Conservation (phyloP, 1,140 invertebrate species). For the Adelges cooleyi region DNA sequence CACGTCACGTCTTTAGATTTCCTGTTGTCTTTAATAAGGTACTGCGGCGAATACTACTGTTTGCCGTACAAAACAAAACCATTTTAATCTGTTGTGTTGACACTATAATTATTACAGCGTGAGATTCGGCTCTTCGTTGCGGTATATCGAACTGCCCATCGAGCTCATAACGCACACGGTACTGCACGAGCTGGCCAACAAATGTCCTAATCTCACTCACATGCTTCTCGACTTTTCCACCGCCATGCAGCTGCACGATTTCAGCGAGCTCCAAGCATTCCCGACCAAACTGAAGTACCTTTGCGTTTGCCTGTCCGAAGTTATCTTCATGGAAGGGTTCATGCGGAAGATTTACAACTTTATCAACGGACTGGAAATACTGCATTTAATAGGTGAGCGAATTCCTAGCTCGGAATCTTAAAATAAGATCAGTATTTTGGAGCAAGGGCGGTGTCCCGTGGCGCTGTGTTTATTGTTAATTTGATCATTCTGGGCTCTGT, state of each 20-base stretch:
- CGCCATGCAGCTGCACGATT: constrained; percentile 98
- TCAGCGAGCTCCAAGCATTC: constrained; percentile 83
- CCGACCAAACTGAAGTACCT: constrained; percentile 94
- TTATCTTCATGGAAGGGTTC: constrained; percentile 99
- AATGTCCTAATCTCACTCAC: constrained; percentile 94
- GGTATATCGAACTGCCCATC: constrained; percentile 93
- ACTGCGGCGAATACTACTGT: too few species aligned
- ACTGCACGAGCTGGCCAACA: constrained; percentile 89
- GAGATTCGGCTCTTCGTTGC: constrained; percentile 78
- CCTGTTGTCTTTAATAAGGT: constrained; percentile 71
- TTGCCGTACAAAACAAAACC: too few species aligned
- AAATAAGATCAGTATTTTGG: too few species aligned
- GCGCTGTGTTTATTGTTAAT: too few species aligned
- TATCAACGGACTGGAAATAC: constrained; percentile 95
- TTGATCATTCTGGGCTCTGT: too few species aligned
- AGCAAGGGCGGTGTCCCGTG: too few species aligned
- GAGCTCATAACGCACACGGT: constrained; percentile 97
- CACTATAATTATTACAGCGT: too few species aligned
- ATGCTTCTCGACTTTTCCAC: constrained; percentile 96
- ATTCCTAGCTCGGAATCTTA: too few species aligned
- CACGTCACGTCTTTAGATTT: constrained; percentile 75
- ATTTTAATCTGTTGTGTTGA: constrained; percentile 30
- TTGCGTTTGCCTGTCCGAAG: constrained; percentile 95
- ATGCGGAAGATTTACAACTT: constrained; percentile 99
- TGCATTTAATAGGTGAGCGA: constrained; percentile 87